Evolutionary conservation across 2,113 vertebrate genomes (phyloP).

Genomic region (Aphelocoma coerulescens): DNA sequence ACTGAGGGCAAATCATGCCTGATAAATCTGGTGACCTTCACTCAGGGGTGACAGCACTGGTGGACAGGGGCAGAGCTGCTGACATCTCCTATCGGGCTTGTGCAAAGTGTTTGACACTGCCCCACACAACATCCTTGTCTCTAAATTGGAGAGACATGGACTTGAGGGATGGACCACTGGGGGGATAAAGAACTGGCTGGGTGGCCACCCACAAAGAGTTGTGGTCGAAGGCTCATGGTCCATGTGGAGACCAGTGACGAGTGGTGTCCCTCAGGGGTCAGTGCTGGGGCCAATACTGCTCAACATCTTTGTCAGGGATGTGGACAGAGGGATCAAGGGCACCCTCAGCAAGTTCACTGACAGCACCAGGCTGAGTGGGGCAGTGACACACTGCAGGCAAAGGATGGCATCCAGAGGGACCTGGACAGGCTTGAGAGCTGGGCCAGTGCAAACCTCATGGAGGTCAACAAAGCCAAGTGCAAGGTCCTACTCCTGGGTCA

Average conservation of each 20-base stretch:
- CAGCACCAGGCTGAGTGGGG: not conserved
- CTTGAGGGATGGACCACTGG: not conserved
- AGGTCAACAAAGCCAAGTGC: not conserved
- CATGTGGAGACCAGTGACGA: not conserved
- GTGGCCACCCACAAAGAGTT: not conserved
- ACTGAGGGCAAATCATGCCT: not conserved
- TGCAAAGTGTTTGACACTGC: not conserved
- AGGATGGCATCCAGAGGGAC: not conserved
- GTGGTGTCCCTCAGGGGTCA: not conserved
- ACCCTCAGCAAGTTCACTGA: not conserved
- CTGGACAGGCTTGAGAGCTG: not conserved
- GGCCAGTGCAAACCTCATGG: not conserved
- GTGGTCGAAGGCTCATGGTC: not conserved
- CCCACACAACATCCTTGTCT: not conserved
- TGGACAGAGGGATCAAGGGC: not conserved
- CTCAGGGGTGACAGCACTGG: rapidly evolving
- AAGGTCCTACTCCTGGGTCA: not conserved
- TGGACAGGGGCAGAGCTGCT: not conserved
- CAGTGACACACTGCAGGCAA: not conserved
- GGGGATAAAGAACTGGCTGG: not conserved
- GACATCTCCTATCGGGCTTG: not conserved
- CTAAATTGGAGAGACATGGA: not conserved
- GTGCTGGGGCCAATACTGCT: not conserved
- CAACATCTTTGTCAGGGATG: not conserved
- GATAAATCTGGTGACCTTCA: not conserved